Base-by-base conservation (phyloP, 2,888 invertebrate species). In the Microdon myrmicae region DNA sequence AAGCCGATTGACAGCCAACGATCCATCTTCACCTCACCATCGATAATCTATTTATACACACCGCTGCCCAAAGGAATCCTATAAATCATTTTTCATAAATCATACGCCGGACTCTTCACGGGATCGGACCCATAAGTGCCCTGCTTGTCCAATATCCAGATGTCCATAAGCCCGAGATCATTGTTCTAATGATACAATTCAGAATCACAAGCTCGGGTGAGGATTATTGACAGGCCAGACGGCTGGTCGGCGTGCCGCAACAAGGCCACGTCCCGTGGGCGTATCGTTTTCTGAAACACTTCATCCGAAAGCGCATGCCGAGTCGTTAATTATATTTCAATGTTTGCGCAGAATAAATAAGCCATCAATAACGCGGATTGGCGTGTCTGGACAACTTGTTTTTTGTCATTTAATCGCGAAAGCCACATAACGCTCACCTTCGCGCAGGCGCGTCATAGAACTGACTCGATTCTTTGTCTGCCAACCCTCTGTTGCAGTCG, bases 341-440 rank as follows among this genome's bases (percentile, higher is more conserved):
- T 70, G 69, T 68, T 70, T 69, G 67, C 68, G 70, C 69, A 70
- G 68, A 69, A 70, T 70, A 70, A 69, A 70, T 69, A 70, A 70
- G 70, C 68, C 68, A 70, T 70, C 70, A 70, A 70, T 70, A 70
- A 70, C 59, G 47, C 45, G 61, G 67, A 69, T 68, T 69, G 70
- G 69, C 70, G 68, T 70, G 69, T 68, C 69, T 68, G 68, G 69
- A 69, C 70, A 70, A 69, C 70, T 60, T 69, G 70, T 70, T 70
- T 70, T 69, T 68, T 70, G 70, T 70, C 68, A 70, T 67, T 61
- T 64, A 64, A 64, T 67, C n/a, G 56, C 67, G 67, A 70, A 67
- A 68, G 43, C 59, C 66, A 66, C 59, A 66, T 59, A 59, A 66
- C 59, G 59, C 66, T 43, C 31, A 43, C 37, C 34, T 19, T 37